Evolutionary conservation across 2,113 vertebrate genomes (phyloP).

Genomic region (Dromaius novaehollandiae): DNA sequence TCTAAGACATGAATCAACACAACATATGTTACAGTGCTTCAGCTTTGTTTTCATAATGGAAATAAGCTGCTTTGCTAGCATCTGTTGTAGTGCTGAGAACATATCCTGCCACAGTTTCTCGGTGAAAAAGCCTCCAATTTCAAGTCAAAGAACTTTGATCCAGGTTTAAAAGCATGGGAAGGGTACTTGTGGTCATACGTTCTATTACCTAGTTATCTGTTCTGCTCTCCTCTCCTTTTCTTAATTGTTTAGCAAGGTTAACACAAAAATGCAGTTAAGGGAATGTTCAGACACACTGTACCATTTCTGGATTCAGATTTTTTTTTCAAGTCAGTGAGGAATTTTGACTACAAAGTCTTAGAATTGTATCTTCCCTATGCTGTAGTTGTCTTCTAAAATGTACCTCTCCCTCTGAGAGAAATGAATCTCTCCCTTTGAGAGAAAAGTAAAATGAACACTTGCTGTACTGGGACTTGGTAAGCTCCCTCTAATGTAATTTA

Average conservation of each 20-base stretch:
- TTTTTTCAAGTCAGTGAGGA: not conserved
- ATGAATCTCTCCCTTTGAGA: not conserved
- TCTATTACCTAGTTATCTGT: not conserved
- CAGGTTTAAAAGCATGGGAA: not conserved
- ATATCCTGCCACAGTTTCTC: not conserved
- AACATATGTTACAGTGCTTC: constrained; percentile 59
- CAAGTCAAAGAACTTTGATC: not conserved
- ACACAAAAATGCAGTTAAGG: not conserved
- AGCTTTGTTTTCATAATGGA: constrained; percentile 55
- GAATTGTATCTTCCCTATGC: not conserved
- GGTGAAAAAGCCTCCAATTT: not conserved
- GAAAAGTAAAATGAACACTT: not conserved
- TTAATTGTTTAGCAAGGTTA: not conserved
- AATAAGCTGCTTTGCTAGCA: constrained; percentile 56
- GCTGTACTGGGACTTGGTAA: not conserved
- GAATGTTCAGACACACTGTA: not conserved
- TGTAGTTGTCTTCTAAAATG: not conserved
- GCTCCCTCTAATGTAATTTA: constrained; percentile 23
- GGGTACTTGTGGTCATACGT: not conserved
- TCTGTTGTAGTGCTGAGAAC: constrained; percentile 21
- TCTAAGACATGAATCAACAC: constrained; percentile 52
- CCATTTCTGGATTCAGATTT: not conserved
- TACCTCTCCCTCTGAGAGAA: not conserved
- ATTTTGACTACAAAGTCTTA: not conserved
- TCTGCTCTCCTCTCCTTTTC: not conserved